These are phyloP conservation scores for Hemicentrotus pulcherrimus DNA, from an alignment of 35 echinoderm and acorn worm genomes.

Conservation along the genomic window DNA sequence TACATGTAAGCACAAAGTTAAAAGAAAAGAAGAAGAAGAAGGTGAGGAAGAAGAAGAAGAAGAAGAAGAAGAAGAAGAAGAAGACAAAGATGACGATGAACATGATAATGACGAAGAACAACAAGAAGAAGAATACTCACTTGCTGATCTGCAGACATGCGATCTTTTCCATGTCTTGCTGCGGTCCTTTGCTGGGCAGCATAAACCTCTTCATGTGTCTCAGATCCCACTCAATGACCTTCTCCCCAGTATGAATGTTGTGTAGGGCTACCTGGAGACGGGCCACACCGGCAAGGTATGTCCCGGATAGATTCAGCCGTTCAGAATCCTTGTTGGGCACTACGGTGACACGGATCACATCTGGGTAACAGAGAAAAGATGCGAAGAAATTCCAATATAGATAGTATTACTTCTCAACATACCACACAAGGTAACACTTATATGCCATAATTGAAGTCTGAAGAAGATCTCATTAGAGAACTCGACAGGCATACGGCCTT, in stretches of 20 bases:
- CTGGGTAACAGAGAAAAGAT: slow-evolving; percentile 31
- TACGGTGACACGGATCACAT: slow-evolving; percentile 62
- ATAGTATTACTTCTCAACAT: neutral
- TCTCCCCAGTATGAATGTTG: slow-evolving; percentile 60
- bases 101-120: neutral
- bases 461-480: neutral
- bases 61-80: no score
- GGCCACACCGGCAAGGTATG: slow-evolving; percentile 61
- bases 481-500: neutral
- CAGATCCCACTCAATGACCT: slow-evolving; percentile 72
- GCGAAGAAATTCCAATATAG: neutral
- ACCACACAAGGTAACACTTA: neutral
- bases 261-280: slow-evolving; percentile 59
- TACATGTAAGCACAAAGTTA: neutral
- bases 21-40: no score
- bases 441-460: neutral
- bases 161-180: slow-evolving; percentile 75
- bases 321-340: slow-evolving; percentile 91
- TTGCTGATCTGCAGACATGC: slow-evolving; percentile 70
- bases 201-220: slow-evolving; percentile 82
- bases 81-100: neutral
- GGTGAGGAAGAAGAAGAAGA: no score
- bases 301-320: slow-evolving; percentile 54
- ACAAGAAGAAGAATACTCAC: slow-evolving; percentile 42
- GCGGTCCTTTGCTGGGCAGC: slow-evolving; percentile 68